Evolutionary conservation across 2,113 vertebrate species (phyloP).

Genomic region (Podarcis raffonei): DNA sequence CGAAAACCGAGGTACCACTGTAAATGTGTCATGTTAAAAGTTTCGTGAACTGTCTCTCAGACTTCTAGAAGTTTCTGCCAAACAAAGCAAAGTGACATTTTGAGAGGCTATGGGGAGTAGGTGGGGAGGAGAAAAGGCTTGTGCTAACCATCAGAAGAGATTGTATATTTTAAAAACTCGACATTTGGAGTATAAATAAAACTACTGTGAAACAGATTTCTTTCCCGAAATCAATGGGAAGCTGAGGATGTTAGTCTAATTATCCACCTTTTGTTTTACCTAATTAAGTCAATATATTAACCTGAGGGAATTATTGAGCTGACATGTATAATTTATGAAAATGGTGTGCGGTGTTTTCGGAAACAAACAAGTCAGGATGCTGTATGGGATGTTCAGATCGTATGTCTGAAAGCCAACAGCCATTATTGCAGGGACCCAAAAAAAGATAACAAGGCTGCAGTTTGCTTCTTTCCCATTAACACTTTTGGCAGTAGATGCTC

Average conservation of each 20-base stretch:
- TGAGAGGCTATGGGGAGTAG: not conserved
- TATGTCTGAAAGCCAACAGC: not conserved
- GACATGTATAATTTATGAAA: conserved; percentile 30
- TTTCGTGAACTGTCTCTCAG: not conserved
- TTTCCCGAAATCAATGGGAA: not conserved
- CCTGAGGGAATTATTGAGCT: conserved; percentile 24
- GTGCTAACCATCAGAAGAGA: not conserved
- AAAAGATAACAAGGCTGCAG: not conserved
- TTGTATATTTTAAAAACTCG: not conserved
- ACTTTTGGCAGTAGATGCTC: not conserved
- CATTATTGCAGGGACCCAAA: not conserved
- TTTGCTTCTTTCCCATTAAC: not conserved
- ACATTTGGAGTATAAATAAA: not conserved
- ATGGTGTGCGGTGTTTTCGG: not conserved
- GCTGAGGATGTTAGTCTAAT: conserved; percentile 29
- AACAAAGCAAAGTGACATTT: not conserved
- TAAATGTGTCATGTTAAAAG: not conserved
- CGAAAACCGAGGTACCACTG: too few relatives aligned
- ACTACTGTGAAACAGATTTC: not conserved
- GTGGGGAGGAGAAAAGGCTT: not conserved
- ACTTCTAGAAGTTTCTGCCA: not conserved
- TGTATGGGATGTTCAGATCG: not conserved
- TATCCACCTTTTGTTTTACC: conserved; percentile 35
- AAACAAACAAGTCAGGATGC: conserved; percentile 18
- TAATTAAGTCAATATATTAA: conserved; percentile 35